Evolutionary conservation across 2,113 vertebrate genomes (phyloP), one percentile per base, ranked within the genome.

Genomic region (Thunnus thynnus): DNA sequence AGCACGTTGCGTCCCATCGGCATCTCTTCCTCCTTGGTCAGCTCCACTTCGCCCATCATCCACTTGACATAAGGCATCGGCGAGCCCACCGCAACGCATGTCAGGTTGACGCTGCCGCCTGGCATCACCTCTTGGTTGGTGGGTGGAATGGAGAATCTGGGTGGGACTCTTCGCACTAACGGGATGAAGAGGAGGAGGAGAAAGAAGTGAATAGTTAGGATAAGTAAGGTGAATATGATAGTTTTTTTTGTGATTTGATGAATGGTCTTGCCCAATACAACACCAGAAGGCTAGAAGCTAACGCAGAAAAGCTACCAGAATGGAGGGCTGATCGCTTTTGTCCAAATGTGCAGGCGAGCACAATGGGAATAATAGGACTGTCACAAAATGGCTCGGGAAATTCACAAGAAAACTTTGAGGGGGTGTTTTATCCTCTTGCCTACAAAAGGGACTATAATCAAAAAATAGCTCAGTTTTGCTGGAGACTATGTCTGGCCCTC

Each of bases 11-110:
- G 96, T 69, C 98, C 98, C 0, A 99, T 88, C 0, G 97, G 98
- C 97, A 99, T 98, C 83, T 98, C 97, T 0, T 98, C 97, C 75
- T 99, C 97, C 89, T 96, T 97, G 90, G 97, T 99, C 81, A 99
- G 94, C 10, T 99, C 97, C 82, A 95, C 93, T 4, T 86, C 85
- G 13, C 97, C 97, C 88, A 93, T 93, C 92, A 95, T 97, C 98
- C 98, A 99, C 92, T 99, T 99, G 73, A 99, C 97, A 0, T 97
- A 99, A 67, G 98, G 98, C 98, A 99, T 99, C 0, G 98, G 98
- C 0, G 98, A 97, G 1, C 98, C 98, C 86, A 99, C 97, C 0
- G 98, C 98, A 60, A 99, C 98, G 0, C 98, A 99, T 0, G 98
- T 99, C 86, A 99, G 94, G 91, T 99, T 99, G 89, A 99, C 96